Base-by-base conservation (phyloP, 2,888 invertebrate genomes). In the Tinea pellionella region DNA sequence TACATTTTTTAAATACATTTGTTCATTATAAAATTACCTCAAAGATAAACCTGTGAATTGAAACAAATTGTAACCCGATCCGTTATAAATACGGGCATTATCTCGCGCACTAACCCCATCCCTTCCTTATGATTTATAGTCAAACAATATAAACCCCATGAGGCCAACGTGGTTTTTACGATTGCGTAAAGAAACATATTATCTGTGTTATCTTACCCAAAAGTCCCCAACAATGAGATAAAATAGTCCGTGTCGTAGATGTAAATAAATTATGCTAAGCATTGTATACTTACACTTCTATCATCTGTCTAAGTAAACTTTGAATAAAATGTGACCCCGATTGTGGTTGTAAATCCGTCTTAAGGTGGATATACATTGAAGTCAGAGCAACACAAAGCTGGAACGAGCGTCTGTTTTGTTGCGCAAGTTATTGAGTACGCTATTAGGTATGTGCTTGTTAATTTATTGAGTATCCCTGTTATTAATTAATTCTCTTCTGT, bases 251-350 rank as follows among this genome's bases (percentile, higher is more conserved):
- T 70, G 74, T 77, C 67, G 73, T 78, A 78, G n/a, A n/a, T n/a
- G n/a, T 84, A 83, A 82, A 87, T 86, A 85, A 82, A 85, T 84
- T 83, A 83, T 79, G 70, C 72, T 62, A 67, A 68, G 72, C 74
- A 79, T 80, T 83, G 80, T 80, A 68, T 65, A 65, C 66, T 69
- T 69, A 64, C 29, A 53, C 19, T 32, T 69, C 68, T 65, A 70
- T 71, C 63, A 72, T 77, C 77, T 74, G 80, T 81, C 77, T 78
- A 80, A 75, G 80, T 74, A 81, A 82, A 82, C 79, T 78, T 64
- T 67, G 72, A 73, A 72, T 76, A 76, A 75, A 79, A 74, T 76
- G 76, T 75, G 68, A 72, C 67, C 65, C 67, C 68, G 70, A 72
- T 71, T 67, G 69, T 15, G 61, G 71, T 65, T 66, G 74, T 86